Conservation (phyloP, 2,797 vertebrate genomes). For the Labroides dimidiatus region DNA sequence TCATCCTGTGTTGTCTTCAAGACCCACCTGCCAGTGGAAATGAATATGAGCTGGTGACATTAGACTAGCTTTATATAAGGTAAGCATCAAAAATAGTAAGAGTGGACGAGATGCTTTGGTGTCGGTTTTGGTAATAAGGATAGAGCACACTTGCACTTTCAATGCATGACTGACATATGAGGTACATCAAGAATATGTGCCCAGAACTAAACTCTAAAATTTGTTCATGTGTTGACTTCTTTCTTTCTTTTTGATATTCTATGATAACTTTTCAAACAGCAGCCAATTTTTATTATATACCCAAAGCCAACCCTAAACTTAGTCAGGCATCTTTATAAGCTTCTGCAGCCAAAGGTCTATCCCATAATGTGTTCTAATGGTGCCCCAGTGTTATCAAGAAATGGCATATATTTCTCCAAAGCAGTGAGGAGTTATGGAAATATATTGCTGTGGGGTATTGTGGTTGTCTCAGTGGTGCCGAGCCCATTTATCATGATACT, state of each 20-base stretch:
- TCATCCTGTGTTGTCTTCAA: too few species aligned
- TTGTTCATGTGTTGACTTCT: not conserved
- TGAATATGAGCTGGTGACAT: too few species aligned
- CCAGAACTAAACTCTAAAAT: not conserved
- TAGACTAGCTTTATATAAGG: too few species aligned
- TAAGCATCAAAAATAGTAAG: too few species aligned
- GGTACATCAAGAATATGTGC: not conserved
- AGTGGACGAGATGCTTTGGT: too few species aligned
- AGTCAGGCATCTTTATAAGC: constrained; percentile 52
- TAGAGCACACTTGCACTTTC: too few species aligned
- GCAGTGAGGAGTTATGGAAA: constrained; percentile 77
- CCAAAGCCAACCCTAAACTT: constrained; percentile 36
- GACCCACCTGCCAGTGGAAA: too few species aligned
- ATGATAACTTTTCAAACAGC: constrained; percentile 6
- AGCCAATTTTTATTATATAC: constrained; percentile 36
- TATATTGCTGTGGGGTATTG: constrained; percentile 78
- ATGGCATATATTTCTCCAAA: constrained; percentile 73
- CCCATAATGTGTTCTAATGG: constrained; percentile 72
- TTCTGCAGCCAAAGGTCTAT: constrained; percentile 65
- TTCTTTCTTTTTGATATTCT: not conserved
- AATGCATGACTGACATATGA: not conserved
- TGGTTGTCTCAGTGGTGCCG: constrained; percentile 72
- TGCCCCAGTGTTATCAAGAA: constrained; percentile 70
- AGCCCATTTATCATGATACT: constrained; percentile 80
- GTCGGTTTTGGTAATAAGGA: too few species aligned